Evolutionary conservation across 2,113 vertebrate species (phyloP), one percentile per base, ranked within the genome.

Genomic region (Petromus typicus): DNA sequence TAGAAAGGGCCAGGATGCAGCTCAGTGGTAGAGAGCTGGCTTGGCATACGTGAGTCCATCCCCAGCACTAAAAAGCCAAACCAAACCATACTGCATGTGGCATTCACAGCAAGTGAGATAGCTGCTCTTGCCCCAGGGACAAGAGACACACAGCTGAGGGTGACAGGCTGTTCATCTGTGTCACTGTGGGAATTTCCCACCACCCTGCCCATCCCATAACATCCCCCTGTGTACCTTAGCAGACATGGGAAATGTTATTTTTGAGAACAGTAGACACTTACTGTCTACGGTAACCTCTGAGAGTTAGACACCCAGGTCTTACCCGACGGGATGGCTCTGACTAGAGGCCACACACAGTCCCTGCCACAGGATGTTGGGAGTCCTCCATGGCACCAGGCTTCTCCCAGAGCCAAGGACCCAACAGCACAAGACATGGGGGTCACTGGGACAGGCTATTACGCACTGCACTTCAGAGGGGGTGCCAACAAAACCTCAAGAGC

Each of bases 51-150:
- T 12, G 20, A 40, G 37, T 22, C 37, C 25, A 4, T 40, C 71
- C 40, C 71, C 40, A 27, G 40, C 5, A 43, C 71, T 45, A 45
- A 43, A 27, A 45, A 43, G 13, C 22, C 69, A 71, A 30, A 43
- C 40, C 40, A 10, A 73, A 32, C 16, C 25, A 18, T 9, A 3
- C 57, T 82, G 37, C 37, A 14, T 17, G 2, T 20, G 22, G 56
- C n/a, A 61, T 43, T 30, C 14, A 20, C 4, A 10, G 1, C 43
- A 34, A 7, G 1, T 0, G 34, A 23, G 78, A 14, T 12, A 0
- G n/a, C 22, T 23, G 11, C 32, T 57, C 56, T 40, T 37, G 34
- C 32, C 22, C 7, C 54, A 11, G 27, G 78, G 22, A 37, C 40
- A 27, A 27, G 6, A 43, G 71, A 23, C 3, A 40, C 5, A 13